phyloP scores from a whole-genome alignment of 2,888 invertebrate species.

The Thalpophila matura region DNA sequence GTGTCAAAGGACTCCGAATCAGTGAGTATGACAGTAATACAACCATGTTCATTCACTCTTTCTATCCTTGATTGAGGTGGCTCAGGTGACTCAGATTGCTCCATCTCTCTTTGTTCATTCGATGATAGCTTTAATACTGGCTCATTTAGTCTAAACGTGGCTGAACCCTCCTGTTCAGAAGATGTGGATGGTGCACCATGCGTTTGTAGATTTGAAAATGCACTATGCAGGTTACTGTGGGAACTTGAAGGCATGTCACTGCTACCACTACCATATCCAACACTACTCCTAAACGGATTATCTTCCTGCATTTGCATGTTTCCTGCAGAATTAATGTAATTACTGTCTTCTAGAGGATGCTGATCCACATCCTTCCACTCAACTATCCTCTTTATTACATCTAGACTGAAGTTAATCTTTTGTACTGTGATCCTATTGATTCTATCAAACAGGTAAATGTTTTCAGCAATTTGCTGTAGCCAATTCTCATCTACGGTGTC shows the following conservation, averaged over 20 bases:
- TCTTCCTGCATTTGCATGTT: conserved; percentile 83
- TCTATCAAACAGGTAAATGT: conserved; percentile 92
- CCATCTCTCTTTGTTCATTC: conserved; percentile 74
- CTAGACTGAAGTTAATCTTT: conserved; percentile 95
- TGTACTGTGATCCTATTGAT: conserved; percentile 92
- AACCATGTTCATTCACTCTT: conserved; percentile 86
- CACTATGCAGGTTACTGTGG: conserved; percentile 82
- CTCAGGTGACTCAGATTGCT: conserved; percentile 78
- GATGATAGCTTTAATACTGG: conserved; percentile 82
- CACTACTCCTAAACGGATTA: conserved; percentile 83
- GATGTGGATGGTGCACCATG: conserved; percentile 82
- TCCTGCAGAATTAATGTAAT: conserved; percentile 81
- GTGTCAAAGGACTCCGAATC: conserved; percentile 96
- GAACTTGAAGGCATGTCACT: conserved; percentile 77
- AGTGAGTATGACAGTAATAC: conserved; percentile 92
- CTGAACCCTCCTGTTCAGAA: conserved; percentile 69
- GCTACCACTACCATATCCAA: conserved; percentile 75
- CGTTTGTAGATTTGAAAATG: conserved; percentile 87
- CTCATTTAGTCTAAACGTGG: conserved; percentile 81
- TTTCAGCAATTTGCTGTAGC: conserved; percentile 94
- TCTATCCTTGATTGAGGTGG: conserved; percentile 82
- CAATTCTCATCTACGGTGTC: conserved; percentile 95
- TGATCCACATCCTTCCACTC: conserved; percentile 96
- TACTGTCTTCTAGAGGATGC: conserved; percentile 94
- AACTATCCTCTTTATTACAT: conserved; percentile 96